Conservation (phyloP, 2,113 vertebrate species). For the Scopus umbretta region DNA sequence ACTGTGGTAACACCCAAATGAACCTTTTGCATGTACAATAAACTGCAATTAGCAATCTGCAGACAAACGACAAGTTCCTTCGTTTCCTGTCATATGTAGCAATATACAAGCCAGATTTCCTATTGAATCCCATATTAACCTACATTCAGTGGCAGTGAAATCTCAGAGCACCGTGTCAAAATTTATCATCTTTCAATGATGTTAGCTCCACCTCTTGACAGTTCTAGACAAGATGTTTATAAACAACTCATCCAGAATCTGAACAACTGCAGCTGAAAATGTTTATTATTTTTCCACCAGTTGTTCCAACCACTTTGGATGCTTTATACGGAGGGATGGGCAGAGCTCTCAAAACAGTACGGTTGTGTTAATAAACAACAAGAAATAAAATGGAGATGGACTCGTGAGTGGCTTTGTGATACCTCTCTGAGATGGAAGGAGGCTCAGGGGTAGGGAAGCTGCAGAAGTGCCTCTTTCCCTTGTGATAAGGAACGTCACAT, state of each 20-base stretch:
- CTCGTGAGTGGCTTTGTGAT: neutral
- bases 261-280: neutral
- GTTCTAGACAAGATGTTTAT: neutral
- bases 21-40: constrained; percentile 32
- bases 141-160: constrained; percentile 33
- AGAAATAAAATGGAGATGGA: neutral
- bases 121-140: constrained; percentile 62
- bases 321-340: neutral
- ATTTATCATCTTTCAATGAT: constrained; percentile 27
- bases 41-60: constrained; percentile 49
- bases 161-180: constrained; percentile 32
- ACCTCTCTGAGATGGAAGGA: neutral
- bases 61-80: constrained; percentile 35
- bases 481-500: neutral
- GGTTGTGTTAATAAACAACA: neutral
- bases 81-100: constrained; percentile 5
- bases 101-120: constrained; percentile 44
- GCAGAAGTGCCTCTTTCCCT: neutral
- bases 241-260: constrained; percentile 18
- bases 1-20: neutral
- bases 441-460: neutral
- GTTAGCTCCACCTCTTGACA: constrained; percentile 35
- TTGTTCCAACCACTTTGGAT: neutral
- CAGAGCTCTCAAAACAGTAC: neutral
- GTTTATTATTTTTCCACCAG: neutral